phyloP scores from a whole-genome alignment of 2,888 invertebrate species.

The Cheilosia scutellata region DNA sequence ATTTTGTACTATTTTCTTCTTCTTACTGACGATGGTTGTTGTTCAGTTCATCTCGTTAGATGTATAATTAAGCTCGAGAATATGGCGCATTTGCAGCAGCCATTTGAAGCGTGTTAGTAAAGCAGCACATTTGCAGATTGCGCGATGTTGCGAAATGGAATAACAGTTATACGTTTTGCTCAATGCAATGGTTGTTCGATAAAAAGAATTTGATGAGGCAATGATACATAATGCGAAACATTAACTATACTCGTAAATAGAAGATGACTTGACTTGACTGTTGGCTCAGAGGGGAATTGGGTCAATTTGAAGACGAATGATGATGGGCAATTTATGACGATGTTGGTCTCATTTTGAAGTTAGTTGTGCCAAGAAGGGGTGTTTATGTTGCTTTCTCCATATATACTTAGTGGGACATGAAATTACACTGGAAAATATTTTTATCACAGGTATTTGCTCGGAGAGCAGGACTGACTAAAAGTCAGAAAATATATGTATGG shows the following conservation, averaged over 20 bases:
- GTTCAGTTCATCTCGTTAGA: conserved; percentile 25
- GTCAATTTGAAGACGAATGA: conserved; percentile 8
- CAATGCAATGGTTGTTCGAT: conserved; percentile 38
- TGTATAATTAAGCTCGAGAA: conserved; percentile 59
- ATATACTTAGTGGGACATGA: neutral
- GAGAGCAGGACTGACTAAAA: too few species aligned
- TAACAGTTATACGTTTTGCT: conserved; percentile 49
- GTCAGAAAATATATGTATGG: too few species aligned
- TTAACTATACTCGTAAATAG: neutral
- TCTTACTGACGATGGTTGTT: conserved; percentile 37
- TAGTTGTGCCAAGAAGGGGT: neutral
- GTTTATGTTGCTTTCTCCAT: neutral
- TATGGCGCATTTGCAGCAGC: conserved; percentile 9
- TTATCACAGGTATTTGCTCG: too few species aligned
- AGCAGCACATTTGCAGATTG: conserved; percentile 45
- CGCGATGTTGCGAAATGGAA: conserved; percentile 41
- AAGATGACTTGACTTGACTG: conserved; percentile 35
- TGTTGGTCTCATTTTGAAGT: neutral
- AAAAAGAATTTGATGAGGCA: conserved; percentile 44
- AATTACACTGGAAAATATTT: too few species aligned
- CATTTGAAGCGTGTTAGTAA: conserved; percentile 47
- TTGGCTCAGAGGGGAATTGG: conserved; percentile 59
- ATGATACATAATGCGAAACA: conserved; percentile 57
- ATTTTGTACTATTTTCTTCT: conserved; percentile 51
- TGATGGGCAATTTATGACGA: neutral